A percentile compares a stretch with the other conserved stretches of the same genome.
phyloP scores from a whole-genome alignment of 2,888 invertebrate genomes.

The Halocaridina rubra region DNA sequence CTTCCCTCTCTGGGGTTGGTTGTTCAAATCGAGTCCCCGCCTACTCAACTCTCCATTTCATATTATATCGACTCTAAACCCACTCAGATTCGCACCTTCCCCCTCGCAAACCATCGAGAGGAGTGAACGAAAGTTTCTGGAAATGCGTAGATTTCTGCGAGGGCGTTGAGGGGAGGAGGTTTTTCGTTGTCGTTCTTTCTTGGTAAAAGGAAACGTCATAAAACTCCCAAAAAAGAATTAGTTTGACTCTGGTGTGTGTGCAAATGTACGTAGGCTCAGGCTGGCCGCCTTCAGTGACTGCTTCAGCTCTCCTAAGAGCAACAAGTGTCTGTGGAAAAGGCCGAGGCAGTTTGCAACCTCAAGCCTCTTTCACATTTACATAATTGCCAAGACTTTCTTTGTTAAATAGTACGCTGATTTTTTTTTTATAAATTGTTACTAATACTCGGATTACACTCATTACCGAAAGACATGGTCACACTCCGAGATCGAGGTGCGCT shows the following conservation, averaged over 20 bases:
- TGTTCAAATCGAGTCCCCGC: constrained; percentile 26
- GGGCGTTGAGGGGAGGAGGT: constrained; percentile 30
- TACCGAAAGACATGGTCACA: not conserved
- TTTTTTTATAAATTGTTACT: not conserved
- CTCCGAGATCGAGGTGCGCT: not conserved
- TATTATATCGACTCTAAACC: constrained; percentile 14
- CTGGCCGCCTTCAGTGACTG: too few species aligned
- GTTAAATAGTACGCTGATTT: too few species aligned
- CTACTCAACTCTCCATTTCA: constrained; percentile 1
- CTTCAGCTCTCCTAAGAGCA: too few species aligned
- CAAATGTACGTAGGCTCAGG: too few species aligned
- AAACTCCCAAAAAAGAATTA: too few species aligned
- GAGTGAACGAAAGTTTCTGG: constrained; percentile 36
- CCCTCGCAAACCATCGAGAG: not conserved
- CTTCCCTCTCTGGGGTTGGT: constrained; percentile 10
- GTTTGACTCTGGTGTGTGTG: too few species aligned
- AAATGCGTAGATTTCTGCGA: not conserved
- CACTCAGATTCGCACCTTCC: constrained; percentile 26
- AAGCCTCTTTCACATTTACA: too few species aligned
- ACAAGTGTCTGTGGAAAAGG: too few species aligned
- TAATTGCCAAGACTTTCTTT: too few species aligned
- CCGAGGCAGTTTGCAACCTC: too few species aligned
- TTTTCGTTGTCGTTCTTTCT: constrained; percentile 28
- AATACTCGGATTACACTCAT: not conserved
- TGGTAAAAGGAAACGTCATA: constrained; percentile 11